Evolutionary conservation across 2,888 invertebrate species (phyloP).

Genomic region (Margaritifera margaritifera): DNA sequence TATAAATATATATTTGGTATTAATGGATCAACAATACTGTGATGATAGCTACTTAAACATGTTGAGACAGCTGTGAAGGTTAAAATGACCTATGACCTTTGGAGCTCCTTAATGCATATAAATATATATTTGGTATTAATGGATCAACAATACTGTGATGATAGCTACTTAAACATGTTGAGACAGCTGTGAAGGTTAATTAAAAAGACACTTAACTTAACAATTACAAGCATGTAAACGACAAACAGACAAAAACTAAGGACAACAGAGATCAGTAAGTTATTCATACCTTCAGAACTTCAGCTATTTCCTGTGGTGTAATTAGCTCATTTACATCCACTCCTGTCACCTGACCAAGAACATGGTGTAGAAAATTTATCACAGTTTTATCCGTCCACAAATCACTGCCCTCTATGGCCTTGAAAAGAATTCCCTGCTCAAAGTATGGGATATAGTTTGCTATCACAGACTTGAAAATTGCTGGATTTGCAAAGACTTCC

Average conservation of each 20-base stretch:
- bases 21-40: too few relatives aligned
- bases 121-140: too few relatives aligned
- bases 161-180: too few relatives aligned
- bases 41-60: too few relatives aligned
- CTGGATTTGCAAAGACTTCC: too few relatives aligned
- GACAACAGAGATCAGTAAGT: background rate
- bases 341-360: constrained; percentile 22
- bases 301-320: constrained; percentile 45
- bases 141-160: too few relatives aligned
- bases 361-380: constrained; percentile 26
- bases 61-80: background rate
- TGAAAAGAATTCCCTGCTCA: constrained; percentile 29
- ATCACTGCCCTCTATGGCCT: constrained; percentile 34
- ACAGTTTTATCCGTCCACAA: constrained; percentile 31
- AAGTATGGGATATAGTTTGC: constrained; percentile 14
- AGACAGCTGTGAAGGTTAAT: background rate
- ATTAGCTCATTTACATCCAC: constrained; percentile 15
- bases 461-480: too few relatives aligned
- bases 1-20: too few relatives aligned
- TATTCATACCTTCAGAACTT: constrained; percentile 47
- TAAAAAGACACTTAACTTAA: background rate
- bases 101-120: too few relatives aligned
- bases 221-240: constrained; percentile 4
- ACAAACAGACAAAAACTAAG: background rate
- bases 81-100: background rate